Conservation (phyloP, 2,113 vertebrate species). For the Centrocercus urophasianus region DNA sequence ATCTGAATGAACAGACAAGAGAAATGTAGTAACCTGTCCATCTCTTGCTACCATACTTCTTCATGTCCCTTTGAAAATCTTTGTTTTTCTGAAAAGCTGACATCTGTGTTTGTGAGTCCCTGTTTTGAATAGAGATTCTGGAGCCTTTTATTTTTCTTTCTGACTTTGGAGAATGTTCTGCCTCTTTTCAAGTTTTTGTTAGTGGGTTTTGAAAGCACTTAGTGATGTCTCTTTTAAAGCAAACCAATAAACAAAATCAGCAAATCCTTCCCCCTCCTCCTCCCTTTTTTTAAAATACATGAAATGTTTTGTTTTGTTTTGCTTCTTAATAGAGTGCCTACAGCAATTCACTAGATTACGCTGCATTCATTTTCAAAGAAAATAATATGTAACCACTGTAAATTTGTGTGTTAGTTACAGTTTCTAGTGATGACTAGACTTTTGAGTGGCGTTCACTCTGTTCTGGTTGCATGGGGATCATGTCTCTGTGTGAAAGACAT, state of each 20-base stretch:
- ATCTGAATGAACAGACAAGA: background rate
- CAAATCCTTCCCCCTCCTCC: background rate
- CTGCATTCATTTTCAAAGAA: slow-evolving; percentile 4
- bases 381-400: background rate
- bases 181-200: background rate
- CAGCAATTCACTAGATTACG: slow-evolving; percentile 3
- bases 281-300: background rate
- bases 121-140: background rate
- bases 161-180: rapidly evolving
- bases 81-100: background rate
- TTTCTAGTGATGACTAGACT: background rate
- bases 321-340: slow-evolving; percentile 8
- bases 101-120: background rate
- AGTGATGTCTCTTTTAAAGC: background rate
- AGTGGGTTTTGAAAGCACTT: background rate
- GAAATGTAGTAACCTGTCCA: background rate
- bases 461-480: background rate
- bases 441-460: background rate
- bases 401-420: background rate
- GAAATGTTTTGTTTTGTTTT: slow-evolving; percentile 1
- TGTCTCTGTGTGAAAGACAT: background rate
- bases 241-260: background rate
- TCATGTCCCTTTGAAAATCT: background rate
- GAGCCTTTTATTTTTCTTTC: background rate
- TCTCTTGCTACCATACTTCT: background rate